phyloP scores from a whole-genome alignment of 1,140 invertebrate species.

The Teleopsis dalmanni region DNA sequence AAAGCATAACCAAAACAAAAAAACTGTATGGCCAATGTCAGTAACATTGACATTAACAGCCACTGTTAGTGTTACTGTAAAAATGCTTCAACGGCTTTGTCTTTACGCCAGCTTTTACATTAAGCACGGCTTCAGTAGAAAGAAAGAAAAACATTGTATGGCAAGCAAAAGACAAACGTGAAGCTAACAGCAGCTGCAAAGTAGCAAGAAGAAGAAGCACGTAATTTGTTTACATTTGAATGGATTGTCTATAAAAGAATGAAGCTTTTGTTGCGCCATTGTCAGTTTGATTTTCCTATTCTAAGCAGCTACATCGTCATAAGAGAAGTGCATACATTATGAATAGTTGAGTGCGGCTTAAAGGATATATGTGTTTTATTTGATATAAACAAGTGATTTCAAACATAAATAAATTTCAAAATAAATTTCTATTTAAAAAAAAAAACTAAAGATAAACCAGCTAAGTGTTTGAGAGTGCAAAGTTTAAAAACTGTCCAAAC shows the following conservation, averaged over 20 bases:
- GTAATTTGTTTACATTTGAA: slow-evolving; percentile 15
- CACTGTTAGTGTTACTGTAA: no score
- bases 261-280: slow-evolving; percentile 28
- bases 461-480: neutral
- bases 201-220: slow-evolving; percentile 1
- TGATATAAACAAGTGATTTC: neutral
- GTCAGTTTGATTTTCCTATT: slow-evolving; percentile 37
- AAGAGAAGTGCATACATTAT: neutral
- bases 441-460: slow-evolving; percentile 16
- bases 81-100: no score
- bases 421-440: slow-evolving; percentile 14
- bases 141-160: no score
- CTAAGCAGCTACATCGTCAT: slow-evolving; percentile 1
- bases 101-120: no score
- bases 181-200: no score
- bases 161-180: no score
- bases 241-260: slow-evolving; percentile 43
- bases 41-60: no score
- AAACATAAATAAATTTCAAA: slow-evolving; percentile 10
- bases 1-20: no score
- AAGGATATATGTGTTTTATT: neutral
- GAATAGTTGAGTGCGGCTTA: neutral
- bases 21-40: no score
- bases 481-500: no score
- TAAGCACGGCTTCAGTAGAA: no score